Evolutionary conservation across 2,113 vertebrate species (phyloP).

Genomic region (Pholis gunnellus): DNA sequence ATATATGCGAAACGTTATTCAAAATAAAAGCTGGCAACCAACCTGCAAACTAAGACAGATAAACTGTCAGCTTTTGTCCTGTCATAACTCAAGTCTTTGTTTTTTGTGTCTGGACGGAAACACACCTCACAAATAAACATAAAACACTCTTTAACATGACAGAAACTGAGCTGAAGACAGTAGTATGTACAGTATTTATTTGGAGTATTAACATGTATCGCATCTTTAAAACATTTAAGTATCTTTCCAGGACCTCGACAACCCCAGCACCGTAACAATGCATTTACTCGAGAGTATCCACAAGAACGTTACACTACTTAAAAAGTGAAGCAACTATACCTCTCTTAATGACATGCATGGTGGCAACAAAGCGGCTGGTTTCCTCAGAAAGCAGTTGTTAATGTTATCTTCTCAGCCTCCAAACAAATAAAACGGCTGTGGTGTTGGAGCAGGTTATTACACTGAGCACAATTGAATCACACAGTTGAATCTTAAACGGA

Average conservation of each 20-base stretch:
- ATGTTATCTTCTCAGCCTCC: background rate
- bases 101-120: conserved; percentile 19
- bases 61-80: background rate
- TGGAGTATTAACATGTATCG: background rate
- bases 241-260: background rate
- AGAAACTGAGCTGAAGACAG: background rate
- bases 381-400: background rate
- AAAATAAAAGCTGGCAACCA: background rate
- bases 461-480: background rate
- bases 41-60: background rate
- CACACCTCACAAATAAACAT: background rate
- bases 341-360: conserved; percentile 95
- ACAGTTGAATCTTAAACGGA: conserved; percentile 57
- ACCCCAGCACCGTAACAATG: background rate
- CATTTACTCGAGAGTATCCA: background rate
- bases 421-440: background rate
- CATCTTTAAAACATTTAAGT: background rate
- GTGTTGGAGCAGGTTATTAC: background rate
- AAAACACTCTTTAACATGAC: background rate
- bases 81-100: conserved; percentile 40
- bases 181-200: accelerated
- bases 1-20: background rate
- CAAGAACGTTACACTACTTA: background rate
- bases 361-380: conserved; percentile 27
- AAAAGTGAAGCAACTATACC: conserved; percentile 77